Evolutionary conservation across 2,113 vertebrate genomes (phyloP).

Genomic region (Melanotaenia duboulayi): DNA sequence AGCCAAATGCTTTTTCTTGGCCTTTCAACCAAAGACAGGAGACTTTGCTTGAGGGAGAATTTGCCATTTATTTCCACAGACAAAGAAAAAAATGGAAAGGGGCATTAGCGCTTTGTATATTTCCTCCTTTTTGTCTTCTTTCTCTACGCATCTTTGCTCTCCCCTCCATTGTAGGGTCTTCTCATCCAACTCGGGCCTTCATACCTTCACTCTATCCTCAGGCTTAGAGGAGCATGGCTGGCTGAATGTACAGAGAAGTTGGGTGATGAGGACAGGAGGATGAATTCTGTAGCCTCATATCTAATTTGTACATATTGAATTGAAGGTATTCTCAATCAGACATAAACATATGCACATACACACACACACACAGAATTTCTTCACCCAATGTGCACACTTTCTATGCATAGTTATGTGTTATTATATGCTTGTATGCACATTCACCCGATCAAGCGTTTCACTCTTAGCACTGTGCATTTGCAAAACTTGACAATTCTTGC

Average conservation of each 20-base stretch:
- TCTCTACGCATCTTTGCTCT: constrained; percentile 64
- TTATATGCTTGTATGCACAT: constrained; percentile 24
- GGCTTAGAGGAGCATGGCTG: constrained; percentile 49
- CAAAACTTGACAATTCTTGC: constrained; percentile 21
- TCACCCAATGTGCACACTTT: constrained; percentile 5
- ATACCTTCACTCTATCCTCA: constrained; percentile 50
- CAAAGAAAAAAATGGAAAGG: constrained; percentile 52
- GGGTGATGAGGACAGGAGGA: constrained; percentile 40
- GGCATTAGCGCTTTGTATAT: constrained; percentile 62
- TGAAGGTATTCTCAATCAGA: constrained; percentile 15
- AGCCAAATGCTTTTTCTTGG: constrained; percentile 63
- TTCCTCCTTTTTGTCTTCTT: constrained; percentile 60
- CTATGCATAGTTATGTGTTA: constrained; percentile 14
- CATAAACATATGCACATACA: constrained; percentile 5
- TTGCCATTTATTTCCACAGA: constrained; percentile 76
- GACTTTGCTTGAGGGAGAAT: constrained; percentile 74
- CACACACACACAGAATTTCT: not conserved
- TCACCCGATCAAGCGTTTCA: constrained; percentile 12
- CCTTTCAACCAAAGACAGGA: constrained; percentile 70
- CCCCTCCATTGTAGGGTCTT: constrained; percentile 50
- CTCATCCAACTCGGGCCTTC: constrained; percentile 60
- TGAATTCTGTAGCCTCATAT: constrained; percentile 41
- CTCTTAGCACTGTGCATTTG: constrained; percentile 11
- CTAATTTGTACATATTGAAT: constrained; percentile 37
- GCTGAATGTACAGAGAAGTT: constrained; percentile 47